Evolutionary conservation across 2,888 invertebrate species (phyloP).

Genomic region (Uropetala carovei): DNA sequence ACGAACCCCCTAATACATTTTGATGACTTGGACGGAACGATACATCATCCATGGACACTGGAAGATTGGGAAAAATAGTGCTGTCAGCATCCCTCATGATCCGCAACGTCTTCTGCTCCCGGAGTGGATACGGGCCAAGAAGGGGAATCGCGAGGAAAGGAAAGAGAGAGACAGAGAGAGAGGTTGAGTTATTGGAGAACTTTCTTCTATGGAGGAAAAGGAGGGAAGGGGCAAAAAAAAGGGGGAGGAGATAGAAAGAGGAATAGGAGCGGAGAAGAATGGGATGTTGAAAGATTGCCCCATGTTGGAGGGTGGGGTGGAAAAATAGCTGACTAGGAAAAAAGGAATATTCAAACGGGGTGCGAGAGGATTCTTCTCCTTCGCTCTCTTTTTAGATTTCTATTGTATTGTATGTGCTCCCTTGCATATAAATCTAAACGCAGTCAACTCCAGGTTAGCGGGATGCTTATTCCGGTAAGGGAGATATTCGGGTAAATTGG

Average conservation of each 20-base stretch:
- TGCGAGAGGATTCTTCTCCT: no score
- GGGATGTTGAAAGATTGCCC: background rate
- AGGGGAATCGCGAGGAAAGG: no score
- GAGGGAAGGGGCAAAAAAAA: background rate
- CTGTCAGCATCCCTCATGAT: slow-evolving; percentile 43
- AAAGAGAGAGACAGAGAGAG: background rate
- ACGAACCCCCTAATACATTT: slow-evolving; percentile 48
- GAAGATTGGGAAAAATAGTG: slow-evolving; percentile 52
- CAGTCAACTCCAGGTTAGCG: background rate
- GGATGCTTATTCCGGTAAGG: no score
- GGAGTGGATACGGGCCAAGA: background rate
- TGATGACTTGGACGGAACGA: slow-evolving; percentile 37
- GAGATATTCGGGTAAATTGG: no score
- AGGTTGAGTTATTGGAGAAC: slow-evolving; percentile 44
- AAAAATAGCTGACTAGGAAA: background rate
- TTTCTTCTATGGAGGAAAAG: background rate
- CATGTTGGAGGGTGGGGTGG: no score
- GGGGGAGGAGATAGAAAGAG: background rate
- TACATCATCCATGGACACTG: slow-evolving; percentile 45
- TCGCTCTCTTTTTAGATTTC: background rate
- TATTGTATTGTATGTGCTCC: background rate
- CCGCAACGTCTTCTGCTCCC: background rate
- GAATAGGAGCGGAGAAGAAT: background rate
- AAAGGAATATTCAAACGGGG: background rate
- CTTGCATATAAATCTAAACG: background rate